phyloP scores from a whole-genome alignment of 2,888 invertebrate species.

The Herminia tarsipennalis region DNA sequence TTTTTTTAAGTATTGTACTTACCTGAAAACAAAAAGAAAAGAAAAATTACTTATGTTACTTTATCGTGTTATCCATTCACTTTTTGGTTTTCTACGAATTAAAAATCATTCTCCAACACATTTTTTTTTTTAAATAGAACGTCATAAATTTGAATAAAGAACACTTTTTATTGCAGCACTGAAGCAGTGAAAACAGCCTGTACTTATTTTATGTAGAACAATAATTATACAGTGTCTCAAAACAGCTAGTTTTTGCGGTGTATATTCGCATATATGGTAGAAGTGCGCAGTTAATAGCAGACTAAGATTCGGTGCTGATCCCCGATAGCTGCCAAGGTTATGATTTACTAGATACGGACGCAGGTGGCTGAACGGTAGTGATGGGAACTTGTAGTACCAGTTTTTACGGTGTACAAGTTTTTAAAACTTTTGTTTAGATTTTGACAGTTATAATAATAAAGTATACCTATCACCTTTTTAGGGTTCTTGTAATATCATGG shows the following conservation, averaged over 20 bases:
- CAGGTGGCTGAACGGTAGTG: conserved; percentile 44
- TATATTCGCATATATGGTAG: conserved; percentile 35
- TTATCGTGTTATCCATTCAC: too few relatives aligned
- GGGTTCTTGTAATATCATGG: too few relatives aligned
- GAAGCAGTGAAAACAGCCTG: not conserved
- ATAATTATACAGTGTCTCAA: not conserved
- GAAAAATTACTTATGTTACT: too few relatives aligned
- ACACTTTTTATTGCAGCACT: not conserved
- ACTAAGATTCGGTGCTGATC: conserved; percentile 46
- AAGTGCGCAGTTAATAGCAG: conserved; percentile 43
- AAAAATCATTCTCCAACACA: too few relatives aligned
- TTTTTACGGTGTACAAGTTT: too few relatives aligned
- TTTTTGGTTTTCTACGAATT: too few relatives aligned
- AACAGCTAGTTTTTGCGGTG: conserved; percentile 1
- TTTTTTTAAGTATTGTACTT: too few relatives aligned
- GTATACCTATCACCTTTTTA: too few relatives aligned
- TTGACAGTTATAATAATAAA: too few relatives aligned
- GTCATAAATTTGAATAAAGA: too few relatives aligned
- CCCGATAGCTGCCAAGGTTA: conserved; percentile 49
- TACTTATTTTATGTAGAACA: not conserved
- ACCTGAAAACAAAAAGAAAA: conserved; percentile 32
- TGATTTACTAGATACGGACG: conserved; percentile 52
- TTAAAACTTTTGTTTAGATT: too few relatives aligned
- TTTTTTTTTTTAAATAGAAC: too few relatives aligned
- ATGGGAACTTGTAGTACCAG: conserved; percentile 20